Evolutionary conservation across 2,797 vertebrate genomes (phyloP).

Genomic region (Sitta carolinensis): DNA sequence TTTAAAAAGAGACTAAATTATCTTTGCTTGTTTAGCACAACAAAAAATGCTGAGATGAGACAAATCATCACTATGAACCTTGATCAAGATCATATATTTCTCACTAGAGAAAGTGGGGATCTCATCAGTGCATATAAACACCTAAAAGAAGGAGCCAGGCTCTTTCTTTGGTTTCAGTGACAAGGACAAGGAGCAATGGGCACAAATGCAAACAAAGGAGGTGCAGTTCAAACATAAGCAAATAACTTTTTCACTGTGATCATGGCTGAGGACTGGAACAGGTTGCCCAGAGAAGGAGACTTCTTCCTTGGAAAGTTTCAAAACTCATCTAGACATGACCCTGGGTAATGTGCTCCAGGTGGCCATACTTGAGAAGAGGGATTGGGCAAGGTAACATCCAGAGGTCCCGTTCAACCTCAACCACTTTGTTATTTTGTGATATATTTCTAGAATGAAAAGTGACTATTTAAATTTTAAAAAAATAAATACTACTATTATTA

Average conservation of each 20-base stretch:
- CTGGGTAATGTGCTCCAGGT: background rate
- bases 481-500: background rate
- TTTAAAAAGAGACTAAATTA: background rate
- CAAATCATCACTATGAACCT: background rate
- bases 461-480: background rate
- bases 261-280: background rate
- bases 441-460: background rate
- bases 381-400: background rate
- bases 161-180: background rate
- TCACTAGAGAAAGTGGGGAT: background rate
- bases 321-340: background rate
- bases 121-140: background rate
- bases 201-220: background rate
- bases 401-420: background rate
- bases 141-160: background rate
- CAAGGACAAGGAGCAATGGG: background rate
- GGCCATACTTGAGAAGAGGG: background rate
- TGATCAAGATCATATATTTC: background rate
- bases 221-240: background rate
- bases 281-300: background rate
- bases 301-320: background rate
- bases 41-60: background rate
- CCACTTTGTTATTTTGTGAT: background rate
- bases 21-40: background rate
- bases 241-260: background rate